Evolutionary conservation across 2,797 vertebrate genomes (phyloP).

Genomic region (Micromesistius poutassou): DNA sequence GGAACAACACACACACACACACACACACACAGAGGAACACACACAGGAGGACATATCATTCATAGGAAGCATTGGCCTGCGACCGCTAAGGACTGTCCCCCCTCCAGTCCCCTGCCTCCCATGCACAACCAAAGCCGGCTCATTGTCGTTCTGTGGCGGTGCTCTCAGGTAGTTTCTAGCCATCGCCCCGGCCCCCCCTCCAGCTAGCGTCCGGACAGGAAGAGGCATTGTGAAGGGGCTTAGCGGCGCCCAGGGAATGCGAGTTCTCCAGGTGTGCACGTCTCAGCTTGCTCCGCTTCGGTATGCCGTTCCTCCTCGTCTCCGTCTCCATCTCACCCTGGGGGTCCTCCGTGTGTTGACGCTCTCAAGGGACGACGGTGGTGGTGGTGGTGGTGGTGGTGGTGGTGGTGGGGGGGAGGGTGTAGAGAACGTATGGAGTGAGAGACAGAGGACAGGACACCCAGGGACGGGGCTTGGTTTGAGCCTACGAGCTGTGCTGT

Average conservation of each 20-base stretch:
- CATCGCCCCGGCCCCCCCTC: neutral
- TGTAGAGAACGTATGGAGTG: neutral
- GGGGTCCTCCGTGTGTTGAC: neutral
- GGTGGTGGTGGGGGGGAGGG: no score
- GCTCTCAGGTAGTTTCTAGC: slow-evolving; percentile 11
- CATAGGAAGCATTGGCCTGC: no score
- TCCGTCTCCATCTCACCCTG: neutral
- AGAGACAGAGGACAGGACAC: neutral
- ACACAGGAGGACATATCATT: no score
- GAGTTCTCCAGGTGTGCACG: slow-evolving; percentile 13
- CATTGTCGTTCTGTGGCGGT: neutral
- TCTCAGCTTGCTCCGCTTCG: slow-evolving; percentile 32
- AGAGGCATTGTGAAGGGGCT: slow-evolving; percentile 34
- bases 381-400: no score
- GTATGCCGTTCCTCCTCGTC: slow-evolving; percentile 7
- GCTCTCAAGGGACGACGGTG: neutral
- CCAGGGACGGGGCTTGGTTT: no score
- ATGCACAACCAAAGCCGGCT: neutral
- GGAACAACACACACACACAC: no score
- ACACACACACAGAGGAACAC: no score
- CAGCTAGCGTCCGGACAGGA: slow-evolving; percentile 22
- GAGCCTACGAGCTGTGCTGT: no score
- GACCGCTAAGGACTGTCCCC: neutral
- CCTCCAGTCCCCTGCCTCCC: neutral
- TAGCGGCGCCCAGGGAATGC: slow-evolving; percentile 21